Base-by-base conservation (phyloP, 2,888 invertebrate species). In the Sphinx pinastri region DNA sequence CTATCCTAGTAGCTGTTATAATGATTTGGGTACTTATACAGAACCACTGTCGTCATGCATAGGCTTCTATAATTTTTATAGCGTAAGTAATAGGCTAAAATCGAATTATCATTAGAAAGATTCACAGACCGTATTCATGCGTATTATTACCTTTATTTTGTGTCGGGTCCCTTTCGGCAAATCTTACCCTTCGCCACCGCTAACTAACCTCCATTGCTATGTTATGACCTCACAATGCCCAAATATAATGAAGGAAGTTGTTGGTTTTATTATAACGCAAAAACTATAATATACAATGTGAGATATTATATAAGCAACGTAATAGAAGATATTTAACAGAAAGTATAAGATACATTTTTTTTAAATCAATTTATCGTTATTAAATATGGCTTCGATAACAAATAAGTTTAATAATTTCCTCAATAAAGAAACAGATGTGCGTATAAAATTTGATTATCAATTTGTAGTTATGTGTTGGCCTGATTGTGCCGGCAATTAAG, bases 171-270 rank as follows among this genome's bases (percentile, higher is more conserved):
- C n/a, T n/a, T n/a, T n/a, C n/a, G n/a, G n/a, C n/a, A n/a, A n/a
- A n/a, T n/a, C n/a, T n/a, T n/a, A n/a, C n/a, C n/a, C n/a, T n/a
- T n/a, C n/a, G n/a, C n/a, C n/a, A n/a, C n/a, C n/a, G 8, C 5
- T 54, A 54, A 13, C n/a, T 54, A n/a, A 16, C 16, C 16, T 55
- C 54, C 11, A 55, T 57, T 14, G 14, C 38, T 38, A 38, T 38
- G 4, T 38, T 38, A 19, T 57, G 57, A 57, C 57, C 19, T 57
- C 57, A 57, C 25, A 1, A 5, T 13, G 12, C 25, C 19, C 19
- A 59, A 59, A 59, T 31, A 38, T 31, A 59, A 59, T 59, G 58
- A 38, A 59, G 58, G 58, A 59, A 59, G 58, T 38, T 31, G 31
- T 59, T 59, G 8, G 25, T 58, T 58, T 31, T 38, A 25, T 55